phyloP scores from a whole-genome alignment of 2,797 vertebrate species.

The Diplodus puntazzo region DNA sequence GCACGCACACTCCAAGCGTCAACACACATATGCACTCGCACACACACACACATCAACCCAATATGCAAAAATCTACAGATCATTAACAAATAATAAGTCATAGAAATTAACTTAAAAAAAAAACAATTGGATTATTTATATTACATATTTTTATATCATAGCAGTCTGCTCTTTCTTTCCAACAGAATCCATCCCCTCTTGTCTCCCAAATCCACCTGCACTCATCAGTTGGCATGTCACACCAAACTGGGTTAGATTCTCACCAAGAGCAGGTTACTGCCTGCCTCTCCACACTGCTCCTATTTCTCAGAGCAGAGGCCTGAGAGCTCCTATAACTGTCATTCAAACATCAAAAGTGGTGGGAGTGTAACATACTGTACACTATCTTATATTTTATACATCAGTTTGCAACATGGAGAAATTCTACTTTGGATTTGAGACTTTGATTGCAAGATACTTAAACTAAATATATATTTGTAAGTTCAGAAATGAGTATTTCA shows the following conservation, averaged over 20 bases:
- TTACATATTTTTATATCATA: neutral
- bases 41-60: too few relatives aligned
- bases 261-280: neutral
- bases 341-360: conserved; percentile 10
- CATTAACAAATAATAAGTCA: too few relatives aligned
- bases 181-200: conserved; percentile 10
- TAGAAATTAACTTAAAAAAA: too few relatives aligned
- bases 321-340: neutral
- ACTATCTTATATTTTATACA: neutral
- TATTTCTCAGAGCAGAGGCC: conserved; percentile 2
- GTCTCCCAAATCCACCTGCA: conserved; percentile 7
- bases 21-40: neutral
- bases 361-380: too few relatives aligned
- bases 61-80: too few relatives aligned
- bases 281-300: neutral
- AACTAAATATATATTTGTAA: neutral
- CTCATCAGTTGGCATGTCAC: conserved; percentile 8
- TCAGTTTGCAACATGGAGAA: neutral
- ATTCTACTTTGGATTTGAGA: neutral
- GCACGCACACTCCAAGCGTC: neutral
- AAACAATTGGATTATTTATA: too few relatives aligned
- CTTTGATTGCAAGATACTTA: neutral
- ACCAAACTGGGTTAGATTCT: conserved; percentile 31
- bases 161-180: neutral
- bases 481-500: neutral